Evolutionary conservation across 2,888 invertebrate species (phyloP).

Genomic region (Rotaria socialis): DNA sequence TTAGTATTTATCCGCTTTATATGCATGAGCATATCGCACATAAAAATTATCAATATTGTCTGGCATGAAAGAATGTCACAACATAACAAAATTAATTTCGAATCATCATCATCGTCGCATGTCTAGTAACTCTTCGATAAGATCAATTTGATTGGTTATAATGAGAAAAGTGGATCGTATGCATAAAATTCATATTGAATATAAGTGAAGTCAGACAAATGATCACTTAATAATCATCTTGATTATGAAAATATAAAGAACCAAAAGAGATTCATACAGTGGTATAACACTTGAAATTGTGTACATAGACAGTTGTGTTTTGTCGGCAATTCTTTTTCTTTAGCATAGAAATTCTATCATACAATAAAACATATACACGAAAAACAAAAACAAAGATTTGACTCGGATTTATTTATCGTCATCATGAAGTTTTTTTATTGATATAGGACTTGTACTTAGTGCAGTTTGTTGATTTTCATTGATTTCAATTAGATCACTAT

Average conservation of each 20-base stretch:
- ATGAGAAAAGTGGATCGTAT: background rate
- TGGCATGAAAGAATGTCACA: background rate
- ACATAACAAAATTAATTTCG: background rate
- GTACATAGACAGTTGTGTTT: background rate
- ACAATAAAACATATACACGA: background rate
- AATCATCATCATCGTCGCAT: background rate
- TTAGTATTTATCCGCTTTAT: background rate
- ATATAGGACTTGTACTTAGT: background rate
- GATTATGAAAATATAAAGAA: no score
- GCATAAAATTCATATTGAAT: background rate
- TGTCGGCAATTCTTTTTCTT: background rate
- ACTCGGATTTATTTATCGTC: background rate
- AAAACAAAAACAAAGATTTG: background rate
- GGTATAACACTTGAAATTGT: background rate
- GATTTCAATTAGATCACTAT: background rate
- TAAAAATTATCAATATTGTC: background rate
- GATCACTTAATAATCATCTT: background rate
- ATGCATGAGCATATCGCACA: background rate
- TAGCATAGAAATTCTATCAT: background rate
- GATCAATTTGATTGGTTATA: background rate
- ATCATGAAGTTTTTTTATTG: background rate
- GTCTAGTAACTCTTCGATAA: background rate
- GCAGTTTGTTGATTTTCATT: background rate
- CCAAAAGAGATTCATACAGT: background rate
- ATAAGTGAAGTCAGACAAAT: background rate